Conservation (phyloP, 2,888 invertebrate genomes). For the Drosophila algonquin region DNA sequence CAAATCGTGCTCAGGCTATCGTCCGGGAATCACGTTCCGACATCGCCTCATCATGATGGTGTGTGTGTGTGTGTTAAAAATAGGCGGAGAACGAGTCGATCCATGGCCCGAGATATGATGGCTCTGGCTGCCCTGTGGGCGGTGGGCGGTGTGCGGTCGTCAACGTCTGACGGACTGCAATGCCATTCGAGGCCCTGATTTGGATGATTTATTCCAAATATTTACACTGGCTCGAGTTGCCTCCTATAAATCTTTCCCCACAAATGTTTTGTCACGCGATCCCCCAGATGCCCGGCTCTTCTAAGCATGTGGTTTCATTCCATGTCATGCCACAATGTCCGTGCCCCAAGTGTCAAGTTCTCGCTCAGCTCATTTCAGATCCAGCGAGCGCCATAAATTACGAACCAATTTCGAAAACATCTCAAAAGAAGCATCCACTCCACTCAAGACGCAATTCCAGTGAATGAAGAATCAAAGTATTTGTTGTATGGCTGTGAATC, state of each 20-base stretch:
- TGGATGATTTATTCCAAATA: conserved; percentile 46
- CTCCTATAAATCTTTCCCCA: conserved; percentile 24
- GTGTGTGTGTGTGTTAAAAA: conserved; percentile 31
- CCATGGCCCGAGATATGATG: conserved; percentile 26
- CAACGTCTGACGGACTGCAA: conserved; percentile 38
- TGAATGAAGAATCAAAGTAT: conserved; percentile 57
- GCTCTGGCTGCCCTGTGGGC: conserved; percentile 27
- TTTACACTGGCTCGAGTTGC: conserved; percentile 36
- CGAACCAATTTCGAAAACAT: conserved; percentile 49
- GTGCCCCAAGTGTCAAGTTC: conserved; percentile 47
- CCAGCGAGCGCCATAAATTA: conserved; percentile 66
- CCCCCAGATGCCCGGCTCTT: conserved; percentile 20
- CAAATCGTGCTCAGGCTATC: conserved; percentile 78
- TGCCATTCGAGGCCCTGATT: conserved; percentile 30
- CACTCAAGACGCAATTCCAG: conserved; percentile 29
- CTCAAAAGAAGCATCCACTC: conserved; percentile 17
- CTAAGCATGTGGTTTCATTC: conserved; percentile 69
- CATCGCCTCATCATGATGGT: conserved; percentile 33
- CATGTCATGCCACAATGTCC: conserved; percentile 40
- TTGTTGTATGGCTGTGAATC: conserved; percentile 50
- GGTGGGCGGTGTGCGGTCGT: conserved; percentile 38
- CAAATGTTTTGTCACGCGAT: conserved; percentile 49
- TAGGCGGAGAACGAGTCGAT: conserved; percentile 31
- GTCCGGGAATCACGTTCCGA: conserved; percentile 68
- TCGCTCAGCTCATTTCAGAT: conserved; percentile 54